Percentiles rank a stretch among this genome's conserved stretches.
Conservation (phyloP, 2,113 vertebrate species). For the Rhegmatorhina hoffmannsi region DNA sequence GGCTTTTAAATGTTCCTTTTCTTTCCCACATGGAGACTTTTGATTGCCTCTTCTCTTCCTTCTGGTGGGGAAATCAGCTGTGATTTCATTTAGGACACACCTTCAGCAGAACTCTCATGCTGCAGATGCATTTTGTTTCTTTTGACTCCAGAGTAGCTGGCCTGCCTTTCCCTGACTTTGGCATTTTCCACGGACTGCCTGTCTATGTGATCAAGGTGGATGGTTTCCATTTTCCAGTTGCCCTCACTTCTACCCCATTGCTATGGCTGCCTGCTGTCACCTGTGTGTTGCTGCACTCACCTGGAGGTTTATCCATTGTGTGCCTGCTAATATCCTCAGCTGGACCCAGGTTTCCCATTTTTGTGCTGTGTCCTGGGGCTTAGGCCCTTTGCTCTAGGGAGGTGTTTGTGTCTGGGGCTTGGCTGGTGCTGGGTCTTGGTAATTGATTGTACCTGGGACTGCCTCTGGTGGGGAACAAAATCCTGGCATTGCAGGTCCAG, state of each 20-base stretch:
- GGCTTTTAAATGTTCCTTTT: neutral
- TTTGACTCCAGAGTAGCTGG: neutral
- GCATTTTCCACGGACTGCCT: neutral
- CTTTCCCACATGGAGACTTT: neutral
- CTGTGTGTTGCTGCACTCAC: neutral
- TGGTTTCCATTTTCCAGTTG: neutral
- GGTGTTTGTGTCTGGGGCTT: neutral
- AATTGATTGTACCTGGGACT: neutral
- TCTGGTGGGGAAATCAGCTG: neutral
- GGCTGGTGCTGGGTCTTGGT: neutral
- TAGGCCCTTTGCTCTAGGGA: neutral
- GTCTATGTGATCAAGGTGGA: neutral
- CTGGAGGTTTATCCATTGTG: neutral
- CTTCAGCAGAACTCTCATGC: neutral
- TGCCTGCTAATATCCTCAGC: neutral
- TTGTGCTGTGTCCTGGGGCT: neutral
- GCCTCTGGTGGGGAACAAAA: neutral
- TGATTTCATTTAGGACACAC: accelerated
- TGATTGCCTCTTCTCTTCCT: neutral
- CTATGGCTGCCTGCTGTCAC: neutral
- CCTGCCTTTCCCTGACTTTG: neutral
- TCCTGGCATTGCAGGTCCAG: neutral
- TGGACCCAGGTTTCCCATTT: neutral
- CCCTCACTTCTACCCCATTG: neutral
- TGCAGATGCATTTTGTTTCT: neutral